Base-by-base conservation (phyloP, 2,797 vertebrate genomes). In the Sebastes steindachneri region DNA sequence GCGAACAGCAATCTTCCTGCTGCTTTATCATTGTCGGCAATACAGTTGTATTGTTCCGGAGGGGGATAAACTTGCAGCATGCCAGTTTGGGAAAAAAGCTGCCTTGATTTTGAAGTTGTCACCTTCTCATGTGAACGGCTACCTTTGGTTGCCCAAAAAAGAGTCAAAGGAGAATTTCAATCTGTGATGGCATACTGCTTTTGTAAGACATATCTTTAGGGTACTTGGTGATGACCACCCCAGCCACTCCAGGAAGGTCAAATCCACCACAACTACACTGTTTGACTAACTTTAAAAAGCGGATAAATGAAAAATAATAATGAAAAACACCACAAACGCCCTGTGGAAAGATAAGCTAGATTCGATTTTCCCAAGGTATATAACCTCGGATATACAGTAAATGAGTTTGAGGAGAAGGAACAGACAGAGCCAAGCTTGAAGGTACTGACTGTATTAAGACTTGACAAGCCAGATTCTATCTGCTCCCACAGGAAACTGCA, bases 401-500 rank as follows among this genome's bases (percentile, higher is more conserved):
- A 72, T 75, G 45, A 79, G 60, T 87, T 69, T 65, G 73, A 82
- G 25, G 33, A 41, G 54, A 65, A 62, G 59, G 12, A 73, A 33
- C 17, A 51, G 28, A 29, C 25, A 12, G 15, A 75, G n/a, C 68
- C 37, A 69, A 77, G 59, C 75, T 68, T 21, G 67, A 71, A 78
- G 76, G 35, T 41, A 73, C 64, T 2, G 29, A 60, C 41, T 28
- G 59, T 73, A 86, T 87, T 84, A 86, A 73, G 80, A 71, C 80
- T 51, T 68, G 86, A 90, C 79, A 81, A 78, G 75, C 12, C 48
- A 5, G 74, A 80, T 82, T 71, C 67, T 41, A 70, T 65, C 68
- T 63, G 15, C 55, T 85, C 83, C 83, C 71, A 53, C 71, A 83
- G 87, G 57, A 89, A 85, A 79, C 80, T 73, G 70, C 77, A 79